Evolutionary conservation across 2,888 invertebrate genomes (phyloP).

Genomic region (Gerris lacustris): DNA sequence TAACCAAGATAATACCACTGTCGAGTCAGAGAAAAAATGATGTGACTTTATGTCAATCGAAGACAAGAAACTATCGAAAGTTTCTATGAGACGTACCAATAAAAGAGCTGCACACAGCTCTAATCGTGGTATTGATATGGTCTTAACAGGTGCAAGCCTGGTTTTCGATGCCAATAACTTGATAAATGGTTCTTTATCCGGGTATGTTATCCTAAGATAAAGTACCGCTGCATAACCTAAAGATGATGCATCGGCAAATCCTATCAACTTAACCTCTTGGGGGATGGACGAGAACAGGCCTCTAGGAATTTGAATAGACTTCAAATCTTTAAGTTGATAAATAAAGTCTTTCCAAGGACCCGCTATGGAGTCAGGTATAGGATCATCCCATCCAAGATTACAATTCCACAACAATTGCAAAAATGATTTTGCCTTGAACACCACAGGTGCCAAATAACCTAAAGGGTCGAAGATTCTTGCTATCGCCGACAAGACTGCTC

Average conservation of each 20-base stretch:
- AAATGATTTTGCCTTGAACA: neutral
- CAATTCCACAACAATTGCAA: neutral
- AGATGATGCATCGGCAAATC: neutral
- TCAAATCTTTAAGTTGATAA: no score
- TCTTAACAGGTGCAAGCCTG: neutral
- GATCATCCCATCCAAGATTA: neutral
- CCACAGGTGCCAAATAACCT: neutral
- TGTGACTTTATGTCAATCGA: neutral
- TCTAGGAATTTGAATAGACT: no score
- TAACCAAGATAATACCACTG: conserved; percentile 29
- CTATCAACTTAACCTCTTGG: no score
- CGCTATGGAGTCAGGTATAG: neutral
- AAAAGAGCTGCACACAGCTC: neutral
- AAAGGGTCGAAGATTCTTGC: neutral
- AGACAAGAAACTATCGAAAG: neutral
- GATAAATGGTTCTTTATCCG: neutral
- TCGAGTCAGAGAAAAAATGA: conserved; percentile 27
- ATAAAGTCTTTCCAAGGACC: neutral
- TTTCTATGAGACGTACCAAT: neutral
- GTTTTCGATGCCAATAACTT: neutral
- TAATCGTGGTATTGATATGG: neutral
- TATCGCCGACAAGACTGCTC: neutral
- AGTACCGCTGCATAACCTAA: neutral
- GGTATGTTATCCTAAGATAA: neutral
- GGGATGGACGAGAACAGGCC: no score